These are phyloP conservation scores for Vanacampus margaritifer DNA, from an alignment of 2,113 vertebrate genomes.

Conservation along the genomic window DNA sequence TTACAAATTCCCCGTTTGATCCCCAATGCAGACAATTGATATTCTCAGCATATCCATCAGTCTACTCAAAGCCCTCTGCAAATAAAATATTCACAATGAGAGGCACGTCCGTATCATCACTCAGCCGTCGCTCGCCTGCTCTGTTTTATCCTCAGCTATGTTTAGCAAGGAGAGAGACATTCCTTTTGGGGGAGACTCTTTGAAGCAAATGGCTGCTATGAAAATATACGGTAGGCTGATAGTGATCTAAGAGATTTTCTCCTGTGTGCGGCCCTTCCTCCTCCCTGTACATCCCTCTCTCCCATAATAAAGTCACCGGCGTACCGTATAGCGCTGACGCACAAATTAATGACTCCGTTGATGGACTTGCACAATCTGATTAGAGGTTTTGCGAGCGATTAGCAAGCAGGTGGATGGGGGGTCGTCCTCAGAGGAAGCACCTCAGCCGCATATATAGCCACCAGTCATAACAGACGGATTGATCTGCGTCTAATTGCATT, in stretches of 20 bases:
- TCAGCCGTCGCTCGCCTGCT: constrained; percentile 46
- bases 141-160: constrained; percentile 60
- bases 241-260: constrained; percentile 40
- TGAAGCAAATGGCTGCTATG: constrained; percentile 62
- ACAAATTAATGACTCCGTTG: constrained; percentile 51
- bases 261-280: constrained; percentile 19
- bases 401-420: constrained; percentile 27
- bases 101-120: constrained; percentile 54
- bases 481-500: constrained; percentile 47
- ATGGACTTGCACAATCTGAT: constrained; percentile 48
- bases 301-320: constrained; percentile 30
- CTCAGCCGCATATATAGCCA: background rate
- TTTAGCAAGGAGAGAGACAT: constrained; percentile 58
- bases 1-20: constrained; percentile 40
- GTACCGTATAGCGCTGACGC: constrained; percentile 21
- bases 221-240: constrained; percentile 58
- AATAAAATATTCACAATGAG: constrained; percentile 64
- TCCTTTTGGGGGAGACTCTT: constrained; percentile 55
- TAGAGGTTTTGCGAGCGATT: constrained; percentile 20
- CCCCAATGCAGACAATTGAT: constrained; percentile 48
- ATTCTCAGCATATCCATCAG: constrained; percentile 53
- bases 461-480: constrained; percentile 45
- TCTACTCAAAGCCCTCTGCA: constrained; percentile 41
- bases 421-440: constrained; percentile 23
- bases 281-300: constrained; percentile 17